phyloP scores from a whole-genome alignment of 2,888 invertebrate species.

The Tyria jacobaeae region DNA sequence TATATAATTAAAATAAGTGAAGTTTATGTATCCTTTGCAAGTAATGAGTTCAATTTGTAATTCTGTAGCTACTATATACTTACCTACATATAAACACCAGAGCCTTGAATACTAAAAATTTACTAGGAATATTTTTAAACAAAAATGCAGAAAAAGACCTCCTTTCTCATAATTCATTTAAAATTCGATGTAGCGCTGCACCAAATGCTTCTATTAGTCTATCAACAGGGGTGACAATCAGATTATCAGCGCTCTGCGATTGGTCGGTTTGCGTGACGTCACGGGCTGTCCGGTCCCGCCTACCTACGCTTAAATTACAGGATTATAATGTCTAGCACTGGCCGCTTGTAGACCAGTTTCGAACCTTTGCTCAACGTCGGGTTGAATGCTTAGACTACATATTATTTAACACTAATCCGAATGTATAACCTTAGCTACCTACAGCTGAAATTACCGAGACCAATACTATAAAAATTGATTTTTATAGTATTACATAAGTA shows the following conservation, averaged over 20 bases:
- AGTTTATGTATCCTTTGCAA: too few relatives aligned
- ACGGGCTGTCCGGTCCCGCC: slow-evolving; percentile 72
- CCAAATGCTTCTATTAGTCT: slow-evolving; percentile 36
- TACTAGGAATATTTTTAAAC: not conserved
- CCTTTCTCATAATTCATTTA: not conserved
- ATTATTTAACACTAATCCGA: not conserved
- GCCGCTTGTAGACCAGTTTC: slow-evolving; percentile 22
- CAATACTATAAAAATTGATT: too few relatives aligned
- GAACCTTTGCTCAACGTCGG: not conserved
- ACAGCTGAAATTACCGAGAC: too few relatives aligned
- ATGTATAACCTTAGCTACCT: not conserved
- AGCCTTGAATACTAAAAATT: not conserved
- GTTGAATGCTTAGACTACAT: not conserved
- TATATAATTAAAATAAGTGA: too few relatives aligned
- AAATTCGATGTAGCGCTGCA: slow-evolving; percentile 19
- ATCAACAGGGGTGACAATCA: slow-evolving; percentile 73
- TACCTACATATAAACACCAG: not conserved
- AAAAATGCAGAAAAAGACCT: not conserved
- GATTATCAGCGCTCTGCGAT: slow-evolving; percentile 63
- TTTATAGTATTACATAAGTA: not conserved
- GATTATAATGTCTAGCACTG: slow-evolving; percentile 68
- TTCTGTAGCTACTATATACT: not conserved
- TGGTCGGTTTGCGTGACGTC: slow-evolving; percentile 75
- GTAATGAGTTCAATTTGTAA: too few relatives aligned
- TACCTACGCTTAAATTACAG: slow-evolving; percentile 62